These are phyloP conservation scores for Aphelenchoides besseyi DNA, from an alignment of 1,140 invertebrate genomes.

Conservation along the genomic window DNA sequence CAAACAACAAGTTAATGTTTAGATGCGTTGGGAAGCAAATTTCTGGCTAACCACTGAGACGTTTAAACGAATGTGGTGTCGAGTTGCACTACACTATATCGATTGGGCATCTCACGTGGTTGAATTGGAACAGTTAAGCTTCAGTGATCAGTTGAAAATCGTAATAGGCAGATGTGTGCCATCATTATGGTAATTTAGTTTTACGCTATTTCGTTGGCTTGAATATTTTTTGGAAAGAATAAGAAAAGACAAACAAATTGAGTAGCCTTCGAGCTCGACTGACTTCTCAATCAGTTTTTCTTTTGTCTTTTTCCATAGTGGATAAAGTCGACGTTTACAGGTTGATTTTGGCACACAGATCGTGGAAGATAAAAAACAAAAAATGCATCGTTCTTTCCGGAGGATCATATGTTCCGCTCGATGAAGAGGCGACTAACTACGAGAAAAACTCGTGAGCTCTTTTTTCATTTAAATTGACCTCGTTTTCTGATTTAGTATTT, in stretches of 20 bases:
- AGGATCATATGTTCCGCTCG: constrained; percentile 13
- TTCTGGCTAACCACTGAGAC: constrained; percentile 1
- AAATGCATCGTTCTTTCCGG: neutral
- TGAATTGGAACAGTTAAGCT: constrained; percentile 15
- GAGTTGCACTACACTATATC: neutral
- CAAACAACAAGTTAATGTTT: neutral
- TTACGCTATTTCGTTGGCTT: too few species aligned
- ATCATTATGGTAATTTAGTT: neutral
- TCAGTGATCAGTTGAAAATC: constrained; percentile 22
- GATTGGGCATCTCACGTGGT: neutral
- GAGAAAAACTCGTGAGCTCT: constrained; percentile 1
- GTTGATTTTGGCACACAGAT: neutral
- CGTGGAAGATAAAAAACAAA: neutral
- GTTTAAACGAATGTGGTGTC: constrained; percentile 13
- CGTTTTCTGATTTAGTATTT: neutral
- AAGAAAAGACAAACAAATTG: too few species aligned
- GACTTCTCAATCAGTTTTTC: too few species aligned
- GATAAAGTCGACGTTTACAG: too few species aligned
- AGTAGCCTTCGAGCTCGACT: too few species aligned
- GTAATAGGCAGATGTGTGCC: constrained; percentile 10
- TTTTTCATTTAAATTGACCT: too few species aligned
- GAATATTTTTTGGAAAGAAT: too few species aligned
- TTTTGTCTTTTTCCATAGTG: too few species aligned
- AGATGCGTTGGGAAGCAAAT: neutral
- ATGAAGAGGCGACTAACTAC: neutral